These are phyloP conservation scores for Sebastes trivittatus DNA, from an alignment of 2,797 vertebrate genomes.

Conservation along the genomic window DNA sequence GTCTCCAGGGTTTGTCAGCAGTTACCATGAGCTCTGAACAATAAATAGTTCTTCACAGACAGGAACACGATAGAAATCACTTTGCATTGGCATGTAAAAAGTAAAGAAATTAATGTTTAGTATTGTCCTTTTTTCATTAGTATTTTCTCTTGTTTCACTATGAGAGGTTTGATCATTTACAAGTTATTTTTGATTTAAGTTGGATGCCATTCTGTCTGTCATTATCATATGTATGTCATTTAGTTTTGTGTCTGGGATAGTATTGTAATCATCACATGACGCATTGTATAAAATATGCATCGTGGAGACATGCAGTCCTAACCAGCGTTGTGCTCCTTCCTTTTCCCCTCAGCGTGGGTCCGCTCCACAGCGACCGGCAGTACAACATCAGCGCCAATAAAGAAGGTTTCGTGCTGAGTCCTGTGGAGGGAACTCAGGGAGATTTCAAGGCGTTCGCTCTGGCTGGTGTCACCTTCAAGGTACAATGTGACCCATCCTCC, in stretches of 20 bases:
- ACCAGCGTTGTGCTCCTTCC: not conserved
- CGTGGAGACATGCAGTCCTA: not conserved
- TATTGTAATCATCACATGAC: not conserved
- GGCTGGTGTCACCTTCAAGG: slow-evolving; percentile 96
- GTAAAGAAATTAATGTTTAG: not conserved
- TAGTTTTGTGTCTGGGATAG: not conserved
- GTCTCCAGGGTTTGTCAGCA: not conserved
- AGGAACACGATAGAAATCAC: not conserved
- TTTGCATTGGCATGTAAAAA: not conserved
- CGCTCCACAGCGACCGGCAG: slow-evolving; percentile 93
- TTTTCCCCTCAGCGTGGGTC: slow-evolving; percentile 86
- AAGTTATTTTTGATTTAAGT: not conserved
- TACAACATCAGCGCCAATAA: slow-evolving; percentile 92
- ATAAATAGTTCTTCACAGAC: not conserved
- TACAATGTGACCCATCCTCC: slow-evolving; percentile 49
- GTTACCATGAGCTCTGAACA: not conserved
- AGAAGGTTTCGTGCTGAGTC: slow-evolving; percentile 94
- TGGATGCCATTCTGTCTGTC: not conserved
- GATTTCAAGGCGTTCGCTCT: slow-evolving; percentile 98
- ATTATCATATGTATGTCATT: not conserved
- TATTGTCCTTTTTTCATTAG: not conserved
- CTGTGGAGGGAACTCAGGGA: slow-evolving; percentile 88
- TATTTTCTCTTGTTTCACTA: not conserved
- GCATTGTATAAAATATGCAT: not conserved
- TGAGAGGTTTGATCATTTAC: not conserved